Conservation (phyloP, 2,797 vertebrate species). For the Centropyge bicolor region DNA sequence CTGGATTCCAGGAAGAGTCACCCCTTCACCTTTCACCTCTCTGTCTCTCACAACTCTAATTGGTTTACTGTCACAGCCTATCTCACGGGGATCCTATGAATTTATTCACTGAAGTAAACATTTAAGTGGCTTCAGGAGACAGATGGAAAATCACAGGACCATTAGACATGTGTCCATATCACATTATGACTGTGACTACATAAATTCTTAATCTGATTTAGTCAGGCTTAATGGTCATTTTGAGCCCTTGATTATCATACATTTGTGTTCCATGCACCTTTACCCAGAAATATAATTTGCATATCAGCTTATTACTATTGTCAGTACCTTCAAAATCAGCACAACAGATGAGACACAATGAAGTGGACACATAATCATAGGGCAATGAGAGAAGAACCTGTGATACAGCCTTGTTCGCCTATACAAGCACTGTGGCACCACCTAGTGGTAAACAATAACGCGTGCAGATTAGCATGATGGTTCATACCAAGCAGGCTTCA, state of each 20-base stretch:
- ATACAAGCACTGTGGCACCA: constrained; percentile 23
- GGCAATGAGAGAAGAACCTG: not conserved
- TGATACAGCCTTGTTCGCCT: too few species aligned
- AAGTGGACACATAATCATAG: not conserved
- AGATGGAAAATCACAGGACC: constrained; percentile 4
- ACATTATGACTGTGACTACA: not conserved
- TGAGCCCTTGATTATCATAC: not conserved
- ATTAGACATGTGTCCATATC: not conserved
- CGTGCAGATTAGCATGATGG: not conserved
- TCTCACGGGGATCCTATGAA: constrained; percentile 50
- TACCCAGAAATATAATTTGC: not conserved
- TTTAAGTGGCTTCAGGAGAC: not conserved
- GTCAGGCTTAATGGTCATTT: fast-evolving
- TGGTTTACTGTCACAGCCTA: constrained; percentile 81
- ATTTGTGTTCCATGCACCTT: not conserved
- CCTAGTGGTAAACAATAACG: constrained; percentile 44
- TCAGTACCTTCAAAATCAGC: not conserved
- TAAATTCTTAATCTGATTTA: not conserved
- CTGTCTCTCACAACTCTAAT: constrained; percentile 76
- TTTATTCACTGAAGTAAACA: constrained; percentile 46
- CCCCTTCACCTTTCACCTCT: constrained; percentile 77
- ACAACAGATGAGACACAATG: not conserved
- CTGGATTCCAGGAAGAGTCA: constrained; percentile 76
- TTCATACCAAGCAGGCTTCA: not conserved
- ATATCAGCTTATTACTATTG: not conserved